Conservation (phyloP, 2,113 vertebrate species). For the Nycticryphes semicollaris region DNA sequence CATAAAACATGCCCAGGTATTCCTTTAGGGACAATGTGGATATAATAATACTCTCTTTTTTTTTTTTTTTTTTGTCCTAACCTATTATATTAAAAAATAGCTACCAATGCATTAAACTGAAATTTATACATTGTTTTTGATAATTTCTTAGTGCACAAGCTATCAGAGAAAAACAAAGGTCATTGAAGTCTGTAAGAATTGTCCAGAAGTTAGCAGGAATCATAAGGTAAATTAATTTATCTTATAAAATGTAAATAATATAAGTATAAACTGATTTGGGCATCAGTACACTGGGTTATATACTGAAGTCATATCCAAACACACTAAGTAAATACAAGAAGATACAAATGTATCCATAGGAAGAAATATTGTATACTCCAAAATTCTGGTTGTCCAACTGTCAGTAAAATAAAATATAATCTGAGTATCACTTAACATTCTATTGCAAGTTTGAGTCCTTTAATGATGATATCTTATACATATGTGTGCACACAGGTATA, state of each 20-base stretch:
- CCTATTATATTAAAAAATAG: not conserved
- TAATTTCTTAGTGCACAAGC: not conserved
- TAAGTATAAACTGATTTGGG: too few species aligned
- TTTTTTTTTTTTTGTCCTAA: too few species aligned
- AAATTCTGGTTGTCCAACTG: not conserved
- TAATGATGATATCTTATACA: not conserved
- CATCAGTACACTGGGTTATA: not conserved
- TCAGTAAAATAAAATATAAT: not conserved
- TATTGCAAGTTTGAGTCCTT: not conserved
- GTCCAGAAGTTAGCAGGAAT: not conserved
- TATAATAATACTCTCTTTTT: not conserved
- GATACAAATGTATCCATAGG: not conserved
- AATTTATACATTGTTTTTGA: not conserved
- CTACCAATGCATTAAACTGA: not conserved
- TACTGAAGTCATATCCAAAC: not conserved
- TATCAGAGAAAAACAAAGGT: not conserved
- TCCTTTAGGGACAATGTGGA: not conserved
- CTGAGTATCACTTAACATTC: not conserved
- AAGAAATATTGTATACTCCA: not conserved
- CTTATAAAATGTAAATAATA: too few species aligned
- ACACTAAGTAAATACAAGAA: not conserved
- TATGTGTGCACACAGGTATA: not conserved
- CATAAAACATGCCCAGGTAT: not conserved
- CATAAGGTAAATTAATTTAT: not conserved
- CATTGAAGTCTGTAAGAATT: not conserved